These are phyloP conservation scores for Pteronotus mesoamericanus DNA, from an alignment of 2,797 vertebrate species.

Conservation along the genomic window DNA sequence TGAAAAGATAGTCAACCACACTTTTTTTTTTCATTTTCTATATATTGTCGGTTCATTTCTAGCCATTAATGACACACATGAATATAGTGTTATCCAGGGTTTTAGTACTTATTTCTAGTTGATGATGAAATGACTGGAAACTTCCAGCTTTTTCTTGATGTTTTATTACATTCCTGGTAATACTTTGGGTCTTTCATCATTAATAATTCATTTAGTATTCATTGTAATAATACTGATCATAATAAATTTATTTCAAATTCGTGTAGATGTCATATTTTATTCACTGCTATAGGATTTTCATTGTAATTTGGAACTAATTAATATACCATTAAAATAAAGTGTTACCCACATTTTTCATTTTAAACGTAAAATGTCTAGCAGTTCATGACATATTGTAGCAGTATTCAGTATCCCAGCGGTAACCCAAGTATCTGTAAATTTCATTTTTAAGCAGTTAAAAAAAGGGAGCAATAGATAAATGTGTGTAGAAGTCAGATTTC, in stretches of 20 bases:
- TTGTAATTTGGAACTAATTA: slow-evolving; percentile 72
- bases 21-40: slow-evolving; percentile 49
- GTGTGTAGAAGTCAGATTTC: slow-evolving; percentile 1
- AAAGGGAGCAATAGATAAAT: slow-evolving; percentile 11
- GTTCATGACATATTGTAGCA: slow-evolving; percentile 52
- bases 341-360: slow-evolving; percentile 68
- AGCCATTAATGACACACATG: not conserved
- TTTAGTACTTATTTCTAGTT: slow-evolving; percentile 49
- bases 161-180: slow-evolving; percentile 70
- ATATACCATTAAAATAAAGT: slow-evolving; percentile 74
- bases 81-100: slow-evolving; percentile 13
- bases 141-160: slow-evolving; percentile 42
- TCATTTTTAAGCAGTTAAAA: slow-evolving; percentile 27
- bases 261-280: slow-evolving; percentile 64
- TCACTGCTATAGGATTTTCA: slow-evolving; percentile 65
- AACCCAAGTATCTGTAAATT: slow-evolving; percentile 57
- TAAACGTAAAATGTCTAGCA: slow-evolving; percentile 58
- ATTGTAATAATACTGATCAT: slow-evolving; percentile 66
- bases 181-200: slow-evolving; percentile 65
- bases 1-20: not conserved
- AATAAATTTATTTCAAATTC: slow-evolving; percentile 74
- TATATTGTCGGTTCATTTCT: slow-evolving; percentile 39
- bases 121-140: slow-evolving; percentile 56
- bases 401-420: slow-evolving; percentile 38
- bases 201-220: slow-evolving; percentile 76